Evolutionary conservation across 2,797 vertebrate genomes (phyloP).

Genomic region (Pangasius krempfi): DNA sequence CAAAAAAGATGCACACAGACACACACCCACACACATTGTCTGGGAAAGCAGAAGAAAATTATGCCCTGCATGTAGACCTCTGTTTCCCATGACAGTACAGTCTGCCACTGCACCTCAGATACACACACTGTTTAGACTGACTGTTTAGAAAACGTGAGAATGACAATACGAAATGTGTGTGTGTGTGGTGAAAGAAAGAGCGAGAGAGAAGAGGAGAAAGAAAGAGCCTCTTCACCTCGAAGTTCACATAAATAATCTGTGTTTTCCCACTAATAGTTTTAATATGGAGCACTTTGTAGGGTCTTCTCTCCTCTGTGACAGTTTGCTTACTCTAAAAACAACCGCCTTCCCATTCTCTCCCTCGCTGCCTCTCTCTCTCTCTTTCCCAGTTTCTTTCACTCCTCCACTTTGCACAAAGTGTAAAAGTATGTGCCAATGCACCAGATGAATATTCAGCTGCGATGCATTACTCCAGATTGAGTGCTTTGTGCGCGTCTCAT

Average conservation of each 20-base stretch:
- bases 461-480: constrained; percentile 11
- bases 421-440: constrained; percentile 19
- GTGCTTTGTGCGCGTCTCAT: not conserved
- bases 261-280: constrained; percentile 52
- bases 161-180: not conserved
- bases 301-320: constrained; percentile 48
- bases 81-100: constrained; percentile 33
- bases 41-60: constrained; percentile 41
- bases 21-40: constrained; percentile 23
- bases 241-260: constrained; percentile 54
- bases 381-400: constrained; percentile 8
- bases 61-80: constrained; percentile 13
- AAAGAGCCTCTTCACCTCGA: constrained; percentile 38
- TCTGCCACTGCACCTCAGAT: not conserved
- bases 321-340: constrained; percentile 56
- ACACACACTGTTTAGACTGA: constrained; percentile 20
- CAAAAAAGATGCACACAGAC: not conserved
- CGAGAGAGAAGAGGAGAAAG: not conserved
- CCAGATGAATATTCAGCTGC: constrained; percentile 41
- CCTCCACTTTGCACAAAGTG: constrained; percentile 19
- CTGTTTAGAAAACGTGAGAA: constrained; percentile 21
- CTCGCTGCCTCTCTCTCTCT: not conserved
- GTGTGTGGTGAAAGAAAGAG: not conserved
- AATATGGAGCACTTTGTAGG: constrained; percentile 52
- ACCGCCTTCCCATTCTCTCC: constrained; percentile 26